Percentiles rank a stretch among this genome's conserved stretches.
These are phyloP conservation scores for Stenopsyche tienmushanensis DNA, from an alignment of 1,140 invertebrate genomes.

Conservation along the genomic window DNA sequence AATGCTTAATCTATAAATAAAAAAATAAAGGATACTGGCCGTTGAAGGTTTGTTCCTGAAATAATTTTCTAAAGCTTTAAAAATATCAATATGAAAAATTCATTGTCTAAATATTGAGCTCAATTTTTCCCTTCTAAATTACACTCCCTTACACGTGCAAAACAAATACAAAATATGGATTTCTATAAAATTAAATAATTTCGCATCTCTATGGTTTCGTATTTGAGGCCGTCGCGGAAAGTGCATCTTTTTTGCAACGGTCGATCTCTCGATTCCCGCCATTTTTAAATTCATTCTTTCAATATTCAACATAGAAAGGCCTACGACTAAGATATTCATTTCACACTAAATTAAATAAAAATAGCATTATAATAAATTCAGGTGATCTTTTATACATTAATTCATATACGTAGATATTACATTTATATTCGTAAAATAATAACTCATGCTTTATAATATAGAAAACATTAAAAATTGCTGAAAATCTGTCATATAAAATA, in stretches of 20 bases:
- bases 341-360: too few species aligned
- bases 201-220: neutral
- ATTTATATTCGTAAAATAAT: slow-evolving; percentile 5
- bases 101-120: slow-evolving; percentile 27
- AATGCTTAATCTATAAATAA: neutral
- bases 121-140: neutral
- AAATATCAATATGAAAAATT: neutral
- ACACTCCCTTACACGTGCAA: neutral
- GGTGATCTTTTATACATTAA: slow-evolving; percentile 8
- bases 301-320: too few species aligned
- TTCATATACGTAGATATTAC: slow-evolving; percentile 6
- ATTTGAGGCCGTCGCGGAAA: neutral
- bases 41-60: neutral
- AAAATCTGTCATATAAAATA: too few species aligned
- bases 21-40: slow-evolving; percentile 10
- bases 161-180: neutral
- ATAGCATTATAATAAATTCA: neutral
- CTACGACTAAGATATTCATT: too few species aligned
- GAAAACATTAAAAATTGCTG: too few species aligned
- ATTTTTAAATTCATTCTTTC: too few species aligned
- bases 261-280: too few species aligned
- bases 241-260: too few species aligned
- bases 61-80: neutral
- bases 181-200: neutral
- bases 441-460: neutral